Evolutionary conservation across 2,113 vertebrate genomes (phyloP).

Genomic region (Platysternon megacephalum): DNA sequence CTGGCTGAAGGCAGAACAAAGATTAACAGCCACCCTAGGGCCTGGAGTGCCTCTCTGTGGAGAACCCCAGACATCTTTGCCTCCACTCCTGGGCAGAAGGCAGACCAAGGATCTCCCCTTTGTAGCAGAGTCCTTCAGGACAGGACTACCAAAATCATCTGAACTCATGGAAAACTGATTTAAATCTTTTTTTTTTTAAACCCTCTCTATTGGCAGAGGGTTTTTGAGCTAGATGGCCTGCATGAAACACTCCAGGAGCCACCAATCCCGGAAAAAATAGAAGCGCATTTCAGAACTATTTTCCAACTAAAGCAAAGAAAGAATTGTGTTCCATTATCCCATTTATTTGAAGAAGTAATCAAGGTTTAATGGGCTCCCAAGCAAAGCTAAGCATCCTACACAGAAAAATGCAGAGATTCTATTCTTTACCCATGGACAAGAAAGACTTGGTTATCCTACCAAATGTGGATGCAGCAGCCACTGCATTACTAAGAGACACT

Average conservation of each 20-base stretch:
- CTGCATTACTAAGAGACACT: background rate
- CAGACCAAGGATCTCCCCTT: background rate
- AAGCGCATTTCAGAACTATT: background rate
- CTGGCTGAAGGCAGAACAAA: slow-evolving; percentile 20
- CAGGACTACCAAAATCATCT: background rate
- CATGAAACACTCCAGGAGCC: background rate
- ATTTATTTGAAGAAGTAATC: background rate
- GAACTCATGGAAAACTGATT: background rate
- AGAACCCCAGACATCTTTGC: background rate
- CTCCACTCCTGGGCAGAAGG: background rate
- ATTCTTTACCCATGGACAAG: background rate
- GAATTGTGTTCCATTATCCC: background rate
- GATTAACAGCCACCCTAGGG: slow-evolving; percentile 22
- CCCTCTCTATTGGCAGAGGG: background rate
- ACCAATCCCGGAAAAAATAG: background rate
- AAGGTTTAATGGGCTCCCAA: background rate
- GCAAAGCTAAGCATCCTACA: background rate
- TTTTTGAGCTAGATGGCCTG: background rate
- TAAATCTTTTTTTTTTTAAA: background rate
- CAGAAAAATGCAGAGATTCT: background rate
- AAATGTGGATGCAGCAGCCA: background rate
- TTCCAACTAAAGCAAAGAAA: background rate
- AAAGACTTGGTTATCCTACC: background rate
- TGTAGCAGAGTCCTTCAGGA: background rate
- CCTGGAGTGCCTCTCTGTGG: background rate